Base-by-base conservation (phyloP, 2,113 vertebrate genomes). In the Nothocercus julius region DNA sequence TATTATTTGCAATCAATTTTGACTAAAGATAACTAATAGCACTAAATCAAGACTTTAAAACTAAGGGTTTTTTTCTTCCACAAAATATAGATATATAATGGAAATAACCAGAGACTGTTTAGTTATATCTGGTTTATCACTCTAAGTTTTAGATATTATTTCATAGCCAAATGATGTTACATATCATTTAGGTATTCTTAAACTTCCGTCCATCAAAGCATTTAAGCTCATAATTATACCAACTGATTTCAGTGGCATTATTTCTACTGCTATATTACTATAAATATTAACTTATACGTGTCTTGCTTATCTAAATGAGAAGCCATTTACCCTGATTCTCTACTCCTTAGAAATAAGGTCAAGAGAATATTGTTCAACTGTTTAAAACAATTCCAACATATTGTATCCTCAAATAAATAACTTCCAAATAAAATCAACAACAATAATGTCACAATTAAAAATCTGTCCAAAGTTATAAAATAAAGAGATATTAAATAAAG, bases 191-290 rank as follows among this genome's bases (percentile, higher is more conserved):
- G 7, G 25, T 58, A 34, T 4, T 38, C 9, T 13, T 76, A 69
- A 67, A 53, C 8, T 69, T 85, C 34, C 11, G 38, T 36, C 1
- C 6, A 42, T 73, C 75, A 79, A 56, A 0, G 0, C 27, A 79
- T 63, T 87, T 45, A 63, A 49, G 8, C 4, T 79, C 44, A 62
- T 66, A 6, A 47, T 75, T 79, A 61, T 18, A 13, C 2, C 7
- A 42, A 42, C 47, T 69, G 17, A 85, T 87, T 85, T 89, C 5
- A 2, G 3, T 67, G 30, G 2, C 17, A 42, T 5, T 1, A 54
- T 63, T 72, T 87, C 22, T 79, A 30, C 8, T 56, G 58, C 17
- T 36, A 49, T 24, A 24, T 49, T 82, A 5, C 9, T 85, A 24
- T 45, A 28, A 74, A 18, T 86, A 67, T 75, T 78, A 73, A 77